Evolutionary conservation across 2,113 vertebrate genomes (phyloP).

Genomic region (Brachyistius frenatus): DNA sequence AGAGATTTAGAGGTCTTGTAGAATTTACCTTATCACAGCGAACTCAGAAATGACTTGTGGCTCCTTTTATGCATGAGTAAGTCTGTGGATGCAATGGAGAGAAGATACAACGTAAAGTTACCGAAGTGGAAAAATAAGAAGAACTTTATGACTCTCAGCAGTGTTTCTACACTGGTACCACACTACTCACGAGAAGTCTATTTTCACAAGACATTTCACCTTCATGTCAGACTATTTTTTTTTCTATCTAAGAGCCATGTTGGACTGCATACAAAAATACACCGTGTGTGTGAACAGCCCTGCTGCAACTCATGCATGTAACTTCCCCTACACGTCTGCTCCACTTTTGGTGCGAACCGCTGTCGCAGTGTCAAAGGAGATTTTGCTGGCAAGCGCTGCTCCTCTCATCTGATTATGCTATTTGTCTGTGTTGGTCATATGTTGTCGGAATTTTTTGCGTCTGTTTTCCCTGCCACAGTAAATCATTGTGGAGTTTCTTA

Average conservation of each 20-base stretch:
- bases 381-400: constrained; percentile 35
- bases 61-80: constrained; percentile 19
- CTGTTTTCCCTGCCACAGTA: constrained; percentile 23
- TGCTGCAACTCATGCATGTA: constrained; percentile 57
- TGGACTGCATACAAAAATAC: constrained; percentile 29
- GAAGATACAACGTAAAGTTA: constrained; percentile 8
- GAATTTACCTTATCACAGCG: constrained; percentile 14
- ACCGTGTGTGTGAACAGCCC: constrained; percentile 44
- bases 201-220: constrained; percentile 44
- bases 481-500: background rate
- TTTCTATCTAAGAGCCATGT: constrained; percentile 7
- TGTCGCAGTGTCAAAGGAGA: constrained; percentile 30
- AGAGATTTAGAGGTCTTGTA: background rate
- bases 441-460: constrained; percentile 27
- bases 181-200: constrained; percentile 31
- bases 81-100: constrained; percentile 12
- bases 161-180: constrained; percentile 27
- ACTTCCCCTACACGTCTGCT: constrained; percentile 40
- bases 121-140: constrained; percentile 33
- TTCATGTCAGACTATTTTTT: constrained; percentile 5
- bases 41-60: constrained; percentile 18
- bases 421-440: constrained; percentile 38
- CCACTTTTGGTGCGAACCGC: constrained; percentile 36
- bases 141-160: constrained; percentile 36
- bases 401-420: constrained; percentile 33